Percentiles rank a stretch among this genome's conserved stretches.
phyloP scores from a whole-genome alignment of 2,113 vertebrate genomes.

The Toxotes chatareus region DNA sequence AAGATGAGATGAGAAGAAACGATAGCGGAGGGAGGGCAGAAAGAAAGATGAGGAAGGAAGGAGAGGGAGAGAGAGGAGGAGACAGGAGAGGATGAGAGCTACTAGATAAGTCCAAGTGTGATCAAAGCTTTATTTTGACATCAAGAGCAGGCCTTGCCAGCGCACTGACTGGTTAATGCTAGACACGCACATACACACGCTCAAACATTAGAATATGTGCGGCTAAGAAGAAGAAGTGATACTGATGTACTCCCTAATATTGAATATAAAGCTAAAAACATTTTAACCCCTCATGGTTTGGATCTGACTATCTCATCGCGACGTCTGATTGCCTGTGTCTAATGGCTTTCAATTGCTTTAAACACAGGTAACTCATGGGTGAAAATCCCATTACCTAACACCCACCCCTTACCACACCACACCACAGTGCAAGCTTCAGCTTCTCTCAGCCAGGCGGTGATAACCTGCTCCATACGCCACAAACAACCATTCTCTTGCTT shows the following conservation, averaged over 20 bases:
- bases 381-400: constrained; percentile 20
- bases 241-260: constrained; percentile 1
- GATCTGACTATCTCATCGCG: not conserved
- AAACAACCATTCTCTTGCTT: constrained; percentile 1
- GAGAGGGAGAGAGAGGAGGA: constrained; percentile 25
- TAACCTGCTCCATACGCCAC: not conserved
- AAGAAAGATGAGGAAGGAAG: not conserved
- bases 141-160: constrained; percentile 52
- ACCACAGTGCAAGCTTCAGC: not conserved
- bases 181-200: constrained; percentile 34
- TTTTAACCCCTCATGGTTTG: not conserved
- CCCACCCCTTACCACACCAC: not conserved
- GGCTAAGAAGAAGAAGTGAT: constrained; percentile 26
- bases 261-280: not conserved
- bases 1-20: not conserved
- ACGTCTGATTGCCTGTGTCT: constrained; percentile 1
- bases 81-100: constrained; percentile 60
- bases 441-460: not conserved
- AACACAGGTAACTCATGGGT: constrained; percentile 12
- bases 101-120: constrained; percentile 62
- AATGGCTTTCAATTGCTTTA: constrained; percentile 12
- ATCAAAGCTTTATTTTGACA: constrained; percentile 71
- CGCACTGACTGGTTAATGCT: constrained; percentile 48
- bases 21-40: not conserved
- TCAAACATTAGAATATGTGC: constrained; percentile 50